A percentile compares a stretch with the other conserved stretches of the same genome.
phyloP scores from a whole-genome alignment of 1,140 invertebrate species.

The Maconellicoccus hirsutus region DNA sequence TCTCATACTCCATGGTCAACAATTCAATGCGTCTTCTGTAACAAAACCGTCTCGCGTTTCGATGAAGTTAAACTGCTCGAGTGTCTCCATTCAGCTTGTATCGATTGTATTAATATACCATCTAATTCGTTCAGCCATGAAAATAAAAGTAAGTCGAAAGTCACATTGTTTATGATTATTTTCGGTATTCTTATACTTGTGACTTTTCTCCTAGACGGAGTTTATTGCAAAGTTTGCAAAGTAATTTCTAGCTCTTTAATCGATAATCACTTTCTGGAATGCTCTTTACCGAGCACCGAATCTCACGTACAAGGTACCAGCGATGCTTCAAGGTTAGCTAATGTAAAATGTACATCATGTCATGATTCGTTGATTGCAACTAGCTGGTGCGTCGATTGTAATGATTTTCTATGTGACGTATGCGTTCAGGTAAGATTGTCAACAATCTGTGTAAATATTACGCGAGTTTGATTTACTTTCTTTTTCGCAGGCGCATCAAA shows the following conservation, averaged over 20 bases:
- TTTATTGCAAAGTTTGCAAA: constrained; percentile 23
- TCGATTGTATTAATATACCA: constrained; percentile 54
- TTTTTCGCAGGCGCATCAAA: constrained; percentile 45
- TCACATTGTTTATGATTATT: constrained; percentile 27
- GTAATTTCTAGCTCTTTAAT: constrained; percentile 47
- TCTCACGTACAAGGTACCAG: constrained; percentile 36
- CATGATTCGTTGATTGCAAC: constrained; percentile 61
- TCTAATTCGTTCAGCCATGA: constrained; percentile 46
- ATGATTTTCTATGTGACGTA: constrained; percentile 79
- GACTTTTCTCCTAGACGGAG: not conserved
- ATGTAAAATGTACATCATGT: constrained; percentile 71
- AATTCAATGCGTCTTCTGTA: constrained; percentile 55
- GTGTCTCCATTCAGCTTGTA: constrained; percentile 73
- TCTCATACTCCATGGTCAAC: constrained; percentile 29
- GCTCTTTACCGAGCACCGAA: constrained; percentile 32
- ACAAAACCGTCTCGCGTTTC: constrained; percentile 43
- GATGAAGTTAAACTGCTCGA: constrained; percentile 66
- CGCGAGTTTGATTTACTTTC: not conserved
- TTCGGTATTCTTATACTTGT: constrained; percentile 10
- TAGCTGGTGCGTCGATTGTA: constrained; percentile 77
- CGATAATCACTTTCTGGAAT: constrained; percentile 63
- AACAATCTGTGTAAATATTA: not conserved
- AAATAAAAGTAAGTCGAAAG: constrained; percentile 34
- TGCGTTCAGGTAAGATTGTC: constrained; percentile 58
- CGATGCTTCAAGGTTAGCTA: constrained; percentile 37